phyloP scores from a whole-genome alignment of 2,113 vertebrate genomes.

The Fregata magnificens region DNA sequence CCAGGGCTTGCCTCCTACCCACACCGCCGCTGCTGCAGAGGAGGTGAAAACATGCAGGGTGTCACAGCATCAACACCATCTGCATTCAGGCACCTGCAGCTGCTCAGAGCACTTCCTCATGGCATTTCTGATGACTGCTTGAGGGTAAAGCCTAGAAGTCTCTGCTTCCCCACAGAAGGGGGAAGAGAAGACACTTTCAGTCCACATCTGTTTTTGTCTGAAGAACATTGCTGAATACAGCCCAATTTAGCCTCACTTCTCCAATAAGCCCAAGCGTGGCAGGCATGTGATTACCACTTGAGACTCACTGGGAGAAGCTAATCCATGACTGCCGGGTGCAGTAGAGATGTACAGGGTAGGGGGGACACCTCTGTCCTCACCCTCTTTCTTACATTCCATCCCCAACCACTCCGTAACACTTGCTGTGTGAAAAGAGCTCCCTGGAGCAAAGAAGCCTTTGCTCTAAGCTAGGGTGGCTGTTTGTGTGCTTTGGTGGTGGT shows the following conservation, averaged over 20 bases:
- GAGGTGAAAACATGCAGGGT: not conserved
- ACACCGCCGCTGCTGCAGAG: not conserved
- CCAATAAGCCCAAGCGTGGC: not conserved
- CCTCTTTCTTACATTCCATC: not conserved
- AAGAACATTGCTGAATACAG: not conserved
- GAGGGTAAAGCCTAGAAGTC: not conserved
- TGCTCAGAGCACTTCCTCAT: not conserved
- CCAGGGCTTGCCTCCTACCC: not conserved
- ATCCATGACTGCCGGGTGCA: not conserved
- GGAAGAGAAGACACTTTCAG: not conserved
- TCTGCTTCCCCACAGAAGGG: not conserved
- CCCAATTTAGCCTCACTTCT: not conserved
- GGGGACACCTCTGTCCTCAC: not conserved
- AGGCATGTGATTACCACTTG: not conserved
- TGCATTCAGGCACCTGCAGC: not conserved
- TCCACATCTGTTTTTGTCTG: rapidly evolving
- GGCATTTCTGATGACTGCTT: not conserved
- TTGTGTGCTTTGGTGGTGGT: not conserved
- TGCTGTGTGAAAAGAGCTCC: not conserved
- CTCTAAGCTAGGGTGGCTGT: not conserved
- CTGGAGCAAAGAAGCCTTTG: not conserved
- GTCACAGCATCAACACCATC: not conserved
- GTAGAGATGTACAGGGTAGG: not conserved
- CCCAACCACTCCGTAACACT: rapidly evolving
- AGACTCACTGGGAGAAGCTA: not conserved